These are phyloP conservation scores for Orycteropus afer DNA, from an alignment of 2,113 vertebrate species.

Conservation along the genomic window DNA sequence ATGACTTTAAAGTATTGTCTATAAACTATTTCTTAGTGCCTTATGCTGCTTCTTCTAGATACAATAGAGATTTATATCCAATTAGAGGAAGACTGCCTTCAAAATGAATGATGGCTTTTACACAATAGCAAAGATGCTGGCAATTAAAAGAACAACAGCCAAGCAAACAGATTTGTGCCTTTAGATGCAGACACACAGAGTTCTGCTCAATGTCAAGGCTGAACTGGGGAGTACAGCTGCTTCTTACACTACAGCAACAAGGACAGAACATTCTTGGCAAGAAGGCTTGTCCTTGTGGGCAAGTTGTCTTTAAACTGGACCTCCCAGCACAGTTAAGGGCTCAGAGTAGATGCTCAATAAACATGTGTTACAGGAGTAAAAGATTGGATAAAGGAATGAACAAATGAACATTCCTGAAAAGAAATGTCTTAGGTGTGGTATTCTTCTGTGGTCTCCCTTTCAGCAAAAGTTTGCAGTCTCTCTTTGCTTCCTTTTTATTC, in stretches of 20 bases:
- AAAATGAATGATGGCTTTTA: constrained; percentile 32
- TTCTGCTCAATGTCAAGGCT: constrained; percentile 43
- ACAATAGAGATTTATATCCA: constrained; percentile 1
- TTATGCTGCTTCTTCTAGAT: constrained; percentile 7
- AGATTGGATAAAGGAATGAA: constrained; percentile 17
- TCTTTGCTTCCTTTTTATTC: not conserved
- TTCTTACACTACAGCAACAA: not conserved
- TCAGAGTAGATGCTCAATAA: constrained; percentile 58
- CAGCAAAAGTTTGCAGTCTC: not conserved
- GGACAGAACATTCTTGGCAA: constrained; percentile 58
- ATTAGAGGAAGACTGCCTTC: not conserved
- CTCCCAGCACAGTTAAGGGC: not conserved
- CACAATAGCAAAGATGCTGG: not conserved
- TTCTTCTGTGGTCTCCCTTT: not conserved
- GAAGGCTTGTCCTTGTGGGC: constrained; percentile 32
- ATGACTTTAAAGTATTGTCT: constrained; percentile 42
- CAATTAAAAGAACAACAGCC: not conserved
- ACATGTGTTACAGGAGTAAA: not conserved
- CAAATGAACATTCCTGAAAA: not conserved
- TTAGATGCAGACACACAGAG: not conserved
- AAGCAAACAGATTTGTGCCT: not conserved
- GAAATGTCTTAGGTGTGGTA: not conserved
- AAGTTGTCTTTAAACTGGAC: constrained; percentile 44
- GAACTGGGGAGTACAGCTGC: constrained; percentile 31
- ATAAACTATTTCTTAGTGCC: not conserved